These are phyloP conservation scores for Aulostomus chinensis DNA, from an alignment of 2,797 vertebrate species.

Conservation along the genomic window DNA sequence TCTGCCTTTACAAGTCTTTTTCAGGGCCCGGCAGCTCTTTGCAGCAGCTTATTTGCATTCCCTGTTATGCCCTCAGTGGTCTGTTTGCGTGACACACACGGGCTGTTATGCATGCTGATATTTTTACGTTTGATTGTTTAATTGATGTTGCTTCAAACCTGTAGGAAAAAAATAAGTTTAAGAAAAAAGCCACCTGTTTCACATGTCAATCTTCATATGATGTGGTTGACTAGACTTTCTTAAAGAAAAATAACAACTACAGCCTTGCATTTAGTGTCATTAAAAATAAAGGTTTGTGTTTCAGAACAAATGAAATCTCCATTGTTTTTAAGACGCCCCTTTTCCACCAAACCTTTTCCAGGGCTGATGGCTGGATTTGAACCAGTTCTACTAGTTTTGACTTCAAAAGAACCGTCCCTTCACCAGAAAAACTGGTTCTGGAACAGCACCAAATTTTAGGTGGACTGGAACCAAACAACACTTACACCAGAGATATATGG, in stretches of 20 bases:
- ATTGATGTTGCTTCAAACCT: constrained; percentile 67
- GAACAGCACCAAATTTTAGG: no score
- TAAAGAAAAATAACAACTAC: constrained; percentile 52
- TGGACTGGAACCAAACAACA: no score
- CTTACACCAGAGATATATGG: no score
- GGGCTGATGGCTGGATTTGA: background rate
- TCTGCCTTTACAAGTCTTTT: constrained; percentile 14
- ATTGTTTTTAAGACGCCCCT: background rate
- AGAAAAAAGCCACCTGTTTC: constrained; percentile 43
- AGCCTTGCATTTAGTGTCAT: constrained; percentile 74
- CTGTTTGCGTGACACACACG: constrained; percentile 43
- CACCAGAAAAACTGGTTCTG: no score
- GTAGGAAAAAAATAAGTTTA: constrained; percentile 41
- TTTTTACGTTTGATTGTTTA: constrained; percentile 74
- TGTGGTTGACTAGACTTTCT: constrained; percentile 61
- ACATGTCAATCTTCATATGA: constrained; percentile 51
- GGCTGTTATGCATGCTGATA: constrained; percentile 77
- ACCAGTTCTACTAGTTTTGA: no score
- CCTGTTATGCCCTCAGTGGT: constrained; percentile 41
- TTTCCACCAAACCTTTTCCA: background rate
- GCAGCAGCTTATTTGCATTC: constrained; percentile 49
- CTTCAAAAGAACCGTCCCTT: no score
- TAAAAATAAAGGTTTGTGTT: constrained; percentile 76
- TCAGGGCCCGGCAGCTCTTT: constrained; percentile 26
- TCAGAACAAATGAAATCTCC: constrained; percentile 23